phyloP scores from a whole-genome alignment of 1,140 invertebrate genomes.

The Aphis craccivora region DNA sequence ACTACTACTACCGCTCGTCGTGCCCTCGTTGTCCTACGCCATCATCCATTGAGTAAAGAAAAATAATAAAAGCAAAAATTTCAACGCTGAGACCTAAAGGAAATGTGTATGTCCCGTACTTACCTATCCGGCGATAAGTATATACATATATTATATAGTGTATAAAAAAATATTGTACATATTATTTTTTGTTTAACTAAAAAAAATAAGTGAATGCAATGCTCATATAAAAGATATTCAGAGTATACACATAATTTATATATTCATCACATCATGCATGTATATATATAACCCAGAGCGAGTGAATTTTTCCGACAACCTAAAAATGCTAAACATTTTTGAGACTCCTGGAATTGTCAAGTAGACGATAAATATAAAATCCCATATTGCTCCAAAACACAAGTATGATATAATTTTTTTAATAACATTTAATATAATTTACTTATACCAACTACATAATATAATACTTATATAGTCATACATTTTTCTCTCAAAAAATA shows the following conservation, averaged over 20 bases:
- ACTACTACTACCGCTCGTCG: not conserved
- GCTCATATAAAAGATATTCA: not conserved
- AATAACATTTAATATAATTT: not conserved
- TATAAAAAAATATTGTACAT: constrained; percentile 3
- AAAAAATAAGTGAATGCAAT: constrained; percentile 10
- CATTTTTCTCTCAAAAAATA: not conserved
- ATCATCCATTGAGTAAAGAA: constrained; percentile 1
- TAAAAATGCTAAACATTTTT: not conserved
- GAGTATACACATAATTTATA: not conserved
- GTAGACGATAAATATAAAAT: not conserved
- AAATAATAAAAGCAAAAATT: not conserved
- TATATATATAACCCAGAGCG: not conserved
- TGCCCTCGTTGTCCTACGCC: not conserved
- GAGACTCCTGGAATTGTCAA: not conserved
- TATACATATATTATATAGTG: not conserved
- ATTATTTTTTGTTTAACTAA: not conserved
- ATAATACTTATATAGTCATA: not conserved
- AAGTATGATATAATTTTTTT: not conserved
- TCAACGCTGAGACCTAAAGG: not conserved
- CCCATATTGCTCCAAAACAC: not conserved
- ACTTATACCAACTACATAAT: not conserved
- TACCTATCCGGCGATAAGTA: not conserved
- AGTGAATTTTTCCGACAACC: not conserved
- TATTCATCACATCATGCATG: not conserved
- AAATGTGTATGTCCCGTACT: not conserved